Evolutionary conservation across 1,140 invertebrate genomes (phyloP), one percentile per base, ranked within the genome.

Genomic region (Anastrepha obliqua): DNA sequence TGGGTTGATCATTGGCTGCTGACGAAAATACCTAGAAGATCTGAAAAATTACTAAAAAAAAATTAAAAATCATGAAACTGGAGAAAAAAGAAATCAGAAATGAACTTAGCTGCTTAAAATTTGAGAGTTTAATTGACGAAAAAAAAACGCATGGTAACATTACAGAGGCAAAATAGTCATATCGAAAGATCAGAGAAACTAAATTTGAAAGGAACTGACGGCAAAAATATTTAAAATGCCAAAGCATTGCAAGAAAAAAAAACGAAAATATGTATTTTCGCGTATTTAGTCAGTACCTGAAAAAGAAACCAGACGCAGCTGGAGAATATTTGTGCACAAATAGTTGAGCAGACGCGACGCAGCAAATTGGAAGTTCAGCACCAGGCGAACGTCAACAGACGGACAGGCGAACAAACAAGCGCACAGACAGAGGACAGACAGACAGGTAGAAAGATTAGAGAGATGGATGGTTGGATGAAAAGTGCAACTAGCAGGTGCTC

Each of bases 371-470:
- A 51, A 81, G 20, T 81, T 17, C 74, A 58, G 29, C 17, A 39
- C 5, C 29, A 39, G 29, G n/a, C 17, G 3, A 67, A 39, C 5
- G 29, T 4, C 74, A 81, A 15, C 74, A 81, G 47, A 17, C 47
- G 20, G 47, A 0, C n/a, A 55, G 60, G 47, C 47, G 8, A 29
- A 62, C 60, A 62, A 62, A 62, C n/a, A 62, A 15, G 6, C n/a
- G 15, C 4, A 9, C 60, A 62, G 15, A 62, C 60, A 55, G 20
- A 55, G 15, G 9, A 1, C 17, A 47, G 9, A 81, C 74, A 81
- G 17, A 81, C 74, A 81, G 44, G 20, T 81, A 55, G 74, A 17
- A 17, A 81, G 74, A 81, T 81, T 81, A 81, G 74, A 81, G 74
- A 55, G 74, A 81, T 81, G 47, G 17, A 81, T 81, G 47, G 47